phyloP scores from a whole-genome alignment of 2,113 vertebrate species.

The Scomber colias region DNA sequence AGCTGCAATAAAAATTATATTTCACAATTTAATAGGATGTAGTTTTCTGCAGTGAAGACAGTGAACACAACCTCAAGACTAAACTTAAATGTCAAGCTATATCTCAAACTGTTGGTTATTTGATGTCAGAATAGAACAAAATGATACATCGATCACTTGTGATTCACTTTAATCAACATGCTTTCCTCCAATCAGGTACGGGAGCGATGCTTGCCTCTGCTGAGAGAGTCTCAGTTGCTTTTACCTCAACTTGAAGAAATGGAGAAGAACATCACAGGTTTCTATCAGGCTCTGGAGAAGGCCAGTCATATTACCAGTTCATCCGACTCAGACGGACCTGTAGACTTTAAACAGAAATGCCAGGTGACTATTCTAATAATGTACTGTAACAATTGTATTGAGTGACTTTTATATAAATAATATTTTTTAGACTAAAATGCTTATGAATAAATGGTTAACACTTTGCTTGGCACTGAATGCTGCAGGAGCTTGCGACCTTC shows the following conservation, averaged over 20 bases:
- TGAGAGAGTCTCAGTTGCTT: conserved; percentile 91
- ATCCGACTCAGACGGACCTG: conserved; percentile 87
- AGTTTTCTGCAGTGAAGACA: too few species aligned
- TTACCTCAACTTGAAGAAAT: conserved; percentile 91
- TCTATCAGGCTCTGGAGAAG: conserved; percentile 94
- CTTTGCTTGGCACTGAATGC: neutral
- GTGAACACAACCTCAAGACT: too few species aligned
- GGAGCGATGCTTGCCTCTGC: conserved; percentile 87
- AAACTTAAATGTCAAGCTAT: too few species aligned
- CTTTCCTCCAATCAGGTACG: conserved; percentile 85
- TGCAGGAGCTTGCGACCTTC: conserved; percentile 91
- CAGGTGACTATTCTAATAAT: conserved; percentile 84
- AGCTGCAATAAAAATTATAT: too few species aligned
- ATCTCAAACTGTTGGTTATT: neutral
- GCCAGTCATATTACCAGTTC: conserved; percentile 88
- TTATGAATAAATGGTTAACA: neutral
- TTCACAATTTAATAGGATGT: neutral
- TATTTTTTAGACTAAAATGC: too few species aligned
- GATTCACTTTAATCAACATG: neutral
- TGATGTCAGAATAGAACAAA: neutral
- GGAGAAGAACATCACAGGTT: conserved; percentile 93
- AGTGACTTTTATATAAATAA: neutral
- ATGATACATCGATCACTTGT: neutral
- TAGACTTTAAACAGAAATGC: conserved; percentile 93
- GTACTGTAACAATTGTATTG: neutral